Base-by-base conservation (phyloP, 1,140 invertebrate genomes). In the Cydia amplana region DNA sequence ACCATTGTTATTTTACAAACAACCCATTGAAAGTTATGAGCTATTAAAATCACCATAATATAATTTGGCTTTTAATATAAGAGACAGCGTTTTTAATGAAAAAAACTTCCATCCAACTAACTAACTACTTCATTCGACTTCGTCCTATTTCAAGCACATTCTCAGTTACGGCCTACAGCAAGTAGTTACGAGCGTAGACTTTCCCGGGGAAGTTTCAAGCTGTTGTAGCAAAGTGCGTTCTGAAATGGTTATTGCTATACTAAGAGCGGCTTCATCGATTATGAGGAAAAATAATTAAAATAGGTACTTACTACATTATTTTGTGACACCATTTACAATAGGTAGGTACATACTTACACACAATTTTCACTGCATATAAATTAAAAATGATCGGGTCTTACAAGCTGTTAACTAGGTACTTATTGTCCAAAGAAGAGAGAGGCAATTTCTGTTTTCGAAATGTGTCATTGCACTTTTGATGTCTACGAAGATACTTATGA, bases 201-300 rank as follows among this genome's bases (percentile, higher is more conserved):
- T 67, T n/a, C 2, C 65, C 32, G 32, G 65, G 7, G 1, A 32
- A 70, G 65, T 70, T 70, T 70, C 14, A 70, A 70, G 65, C 32
- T 20, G 32, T 40, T 43, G 65, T 40, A 12, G 25, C 16, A 67
- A 70, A 70, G 32, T 43, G 65, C 65, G 65, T 43, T 23, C 25
- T 70, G 65, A 23, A 70, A 70, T 9, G 28, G n/a, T 70, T 46
- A 70, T 70, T 18, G 18, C 14, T 70, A 43, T 70, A 70, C 32
- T 36, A 32, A 63, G 46, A 20, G n/a, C 12, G 5, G 16, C 51
- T 10, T 18, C n/a, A 55, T 55, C n/a, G n/a, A n/a, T 18, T 55
- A 7, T 55, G 77, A 82, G 80, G 80, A 82, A 81, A 82, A 79
- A 83, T 79, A 83, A 12, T 36, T 36, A 36, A 36, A 36, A 36